Evolutionary conservation across 2,797 vertebrate genomes (phyloP).

Genomic region (Dromococcyx pavoninus): DNA sequence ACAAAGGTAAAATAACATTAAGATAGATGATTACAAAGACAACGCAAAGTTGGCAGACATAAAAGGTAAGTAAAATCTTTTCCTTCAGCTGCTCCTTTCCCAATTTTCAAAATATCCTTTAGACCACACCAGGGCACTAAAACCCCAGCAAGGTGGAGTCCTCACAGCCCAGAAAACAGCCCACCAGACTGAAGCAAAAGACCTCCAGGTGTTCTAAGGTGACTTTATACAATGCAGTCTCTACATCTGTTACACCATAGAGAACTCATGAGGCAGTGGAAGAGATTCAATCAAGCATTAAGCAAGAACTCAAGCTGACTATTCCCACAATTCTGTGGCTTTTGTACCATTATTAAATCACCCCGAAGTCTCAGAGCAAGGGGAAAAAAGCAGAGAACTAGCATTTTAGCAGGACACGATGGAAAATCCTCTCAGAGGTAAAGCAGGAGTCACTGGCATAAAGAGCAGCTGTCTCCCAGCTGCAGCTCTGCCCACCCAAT

Average conservation of each 20-base stretch:
- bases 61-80: background rate
- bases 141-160: background rate
- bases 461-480: background rate
- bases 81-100: background rate
- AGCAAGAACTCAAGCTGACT: background rate
- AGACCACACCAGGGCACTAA: background rate
- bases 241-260: background rate
- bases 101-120: background rate
- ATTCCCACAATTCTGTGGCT: background rate
- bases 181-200: background rate
- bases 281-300: background rate
- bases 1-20: background rate
- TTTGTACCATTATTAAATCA: background rate
- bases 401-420: background rate
- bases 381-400: background rate
- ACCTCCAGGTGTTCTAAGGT: background rate
- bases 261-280: fast-evolving
- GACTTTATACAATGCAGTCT: background rate
- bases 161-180: background rate
- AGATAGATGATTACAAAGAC: background rate
- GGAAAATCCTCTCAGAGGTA: background rate
- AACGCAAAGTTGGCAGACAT: background rate
- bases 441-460: background rate
- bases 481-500: background rate
- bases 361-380: background rate